Evolutionary conservation across 1,140 invertebrate species (phyloP).

Genomic region (Drosophila equinoxialis): DNA sequence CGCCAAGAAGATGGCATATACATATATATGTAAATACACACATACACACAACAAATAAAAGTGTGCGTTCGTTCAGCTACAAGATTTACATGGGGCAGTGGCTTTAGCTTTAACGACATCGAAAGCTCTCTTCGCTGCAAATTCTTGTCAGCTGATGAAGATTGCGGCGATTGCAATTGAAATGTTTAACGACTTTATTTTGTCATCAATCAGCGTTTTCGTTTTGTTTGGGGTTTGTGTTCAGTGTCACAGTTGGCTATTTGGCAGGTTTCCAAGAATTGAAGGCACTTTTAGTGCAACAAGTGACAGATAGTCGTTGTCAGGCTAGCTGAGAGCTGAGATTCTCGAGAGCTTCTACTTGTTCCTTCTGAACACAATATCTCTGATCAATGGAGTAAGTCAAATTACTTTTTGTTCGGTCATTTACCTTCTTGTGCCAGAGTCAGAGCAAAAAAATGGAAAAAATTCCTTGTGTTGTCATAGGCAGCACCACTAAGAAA

Average conservation of each 20-base stretch:
- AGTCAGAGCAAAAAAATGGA: background rate
- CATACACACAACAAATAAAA: background rate
- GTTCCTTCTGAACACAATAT: background rate
- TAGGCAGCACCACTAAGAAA: constrained; percentile 4
- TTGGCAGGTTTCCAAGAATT: constrained; percentile 21
- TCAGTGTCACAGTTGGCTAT: constrained; percentile 8
- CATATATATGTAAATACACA: background rate
- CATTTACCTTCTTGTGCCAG: constrained; percentile 8
- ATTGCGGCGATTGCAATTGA: constrained; percentile 24
- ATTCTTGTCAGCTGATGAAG: constrained; percentile 26
- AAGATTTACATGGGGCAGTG: constrained; percentile 15
- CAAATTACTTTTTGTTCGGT: constrained; percentile 19
- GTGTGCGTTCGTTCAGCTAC: constrained; percentile 2
- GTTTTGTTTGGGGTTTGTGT: constrained; percentile 1
- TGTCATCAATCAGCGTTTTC: constrained; percentile 25
- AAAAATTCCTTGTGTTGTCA: constrained; percentile 8
- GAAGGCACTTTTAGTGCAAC: constrained; percentile 18
- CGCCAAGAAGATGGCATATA: constrained; percentile 6
- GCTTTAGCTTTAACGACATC: constrained; percentile 20
- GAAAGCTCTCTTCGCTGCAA: constrained; percentile 12
- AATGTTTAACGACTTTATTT: constrained; percentile 33
- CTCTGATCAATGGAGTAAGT: constrained; percentile 19
- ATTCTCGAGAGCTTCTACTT: constrained; percentile 8
- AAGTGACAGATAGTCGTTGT: constrained; percentile 24
- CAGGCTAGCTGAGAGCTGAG: constrained; percentile 1